Evolutionary conservation across 2,888 invertebrate species (phyloP).

Genomic region (Drosophila fulvimacula): DNA sequence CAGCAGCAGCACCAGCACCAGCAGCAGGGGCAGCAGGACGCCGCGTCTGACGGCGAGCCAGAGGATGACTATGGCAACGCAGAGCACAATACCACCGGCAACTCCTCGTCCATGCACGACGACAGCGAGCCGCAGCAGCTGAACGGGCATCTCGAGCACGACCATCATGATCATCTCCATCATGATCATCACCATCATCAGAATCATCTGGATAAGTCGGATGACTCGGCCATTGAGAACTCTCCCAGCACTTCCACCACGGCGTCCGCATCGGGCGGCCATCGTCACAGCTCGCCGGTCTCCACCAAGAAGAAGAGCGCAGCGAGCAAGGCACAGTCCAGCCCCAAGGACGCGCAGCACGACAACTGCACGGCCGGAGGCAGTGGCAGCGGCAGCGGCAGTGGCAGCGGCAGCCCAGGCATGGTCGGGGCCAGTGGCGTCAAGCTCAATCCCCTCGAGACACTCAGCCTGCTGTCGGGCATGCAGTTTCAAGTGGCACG

Average conservation of each 20-base stretch:
- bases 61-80: constrained; percentile 68
- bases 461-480: constrained; percentile 79
- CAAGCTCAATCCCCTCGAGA: constrained; percentile 62
- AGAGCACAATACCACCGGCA: constrained; percentile 75
- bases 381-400: constrained; percentile 16
- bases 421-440: constrained; percentile 12
- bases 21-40: constrained; percentile 61
- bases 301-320: constrained; percentile 77
- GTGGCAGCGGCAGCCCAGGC: constrained; percentile 14
- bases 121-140: constrained; percentile 65
- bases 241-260: constrained; percentile 80
- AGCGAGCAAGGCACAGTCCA: constrained; percentile 50
- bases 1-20: constrained; percentile 44
- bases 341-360: constrained; percentile 38
- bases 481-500: constrained; percentile 93
- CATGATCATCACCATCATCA: constrained; percentile 45
- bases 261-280: constrained; percentile 58
- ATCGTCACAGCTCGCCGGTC: constrained; percentile 76
- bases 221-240: constrained; percentile 82
- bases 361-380: constrained; percentile 11
- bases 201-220: constrained; percentile 78
- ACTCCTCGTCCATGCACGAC: constrained; percentile 69
- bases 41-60: constrained; percentile 70
- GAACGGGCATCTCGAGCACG: constrained; percentile 63
- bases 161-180: constrained; percentile 49